A percentile compares a stretch with the other conserved stretches of the same genome.
phyloP scores from a whole-genome alignment of 1,140 invertebrate genomes.

The Bemisia tabaci region DNA sequence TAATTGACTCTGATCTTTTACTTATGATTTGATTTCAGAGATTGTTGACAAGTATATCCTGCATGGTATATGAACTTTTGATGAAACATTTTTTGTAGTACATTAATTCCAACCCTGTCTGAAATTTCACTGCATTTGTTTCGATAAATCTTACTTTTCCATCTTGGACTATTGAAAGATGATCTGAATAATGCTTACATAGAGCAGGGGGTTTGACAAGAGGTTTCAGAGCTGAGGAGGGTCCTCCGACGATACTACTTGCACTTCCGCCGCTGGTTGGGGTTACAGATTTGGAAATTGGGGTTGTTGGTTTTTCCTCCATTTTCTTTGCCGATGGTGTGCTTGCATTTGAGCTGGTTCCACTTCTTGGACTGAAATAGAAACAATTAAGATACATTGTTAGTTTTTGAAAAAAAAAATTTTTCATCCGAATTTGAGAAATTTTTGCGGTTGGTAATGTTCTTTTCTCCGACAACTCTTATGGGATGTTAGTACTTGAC shows the following conservation, averaged over 20 bases:
- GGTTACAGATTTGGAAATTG: constrained; percentile 77
- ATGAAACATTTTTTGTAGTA: too few relatives aligned
- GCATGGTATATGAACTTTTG: too few relatives aligned
- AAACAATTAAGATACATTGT: constrained; percentile 9
- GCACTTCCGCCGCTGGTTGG: constrained; percentile 53
- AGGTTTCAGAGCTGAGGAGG: constrained; percentile 34
- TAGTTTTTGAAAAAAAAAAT: constrained; percentile 2
- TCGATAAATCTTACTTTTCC: too few relatives aligned
- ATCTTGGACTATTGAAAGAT: too few relatives aligned
- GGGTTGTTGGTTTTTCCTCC: constrained; percentile 69
- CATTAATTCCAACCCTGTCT: too few relatives aligned
- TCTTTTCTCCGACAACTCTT: not conserved
- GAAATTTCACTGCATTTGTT: too few relatives aligned
- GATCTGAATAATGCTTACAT: too few relatives aligned
- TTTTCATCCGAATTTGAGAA: not conserved
- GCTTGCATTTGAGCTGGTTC: constrained; percentile 64
- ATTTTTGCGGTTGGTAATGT: not conserved
- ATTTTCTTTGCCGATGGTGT: constrained; percentile 64
- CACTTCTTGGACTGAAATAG: constrained; percentile 42
- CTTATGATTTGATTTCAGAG: too few relatives aligned
- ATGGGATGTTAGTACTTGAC: too few relatives aligned
- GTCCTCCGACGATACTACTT: constrained; percentile 30
- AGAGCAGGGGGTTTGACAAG: constrained; percentile 45
- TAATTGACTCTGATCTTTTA: too few relatives aligned
- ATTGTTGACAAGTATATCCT: too few relatives aligned